A percentile compares a stretch with the other conserved stretches of the same genome.
Evolutionary conservation across 2,797 vertebrate species (phyloP).

Genomic region (Rhinogobio ventralis): DNA sequence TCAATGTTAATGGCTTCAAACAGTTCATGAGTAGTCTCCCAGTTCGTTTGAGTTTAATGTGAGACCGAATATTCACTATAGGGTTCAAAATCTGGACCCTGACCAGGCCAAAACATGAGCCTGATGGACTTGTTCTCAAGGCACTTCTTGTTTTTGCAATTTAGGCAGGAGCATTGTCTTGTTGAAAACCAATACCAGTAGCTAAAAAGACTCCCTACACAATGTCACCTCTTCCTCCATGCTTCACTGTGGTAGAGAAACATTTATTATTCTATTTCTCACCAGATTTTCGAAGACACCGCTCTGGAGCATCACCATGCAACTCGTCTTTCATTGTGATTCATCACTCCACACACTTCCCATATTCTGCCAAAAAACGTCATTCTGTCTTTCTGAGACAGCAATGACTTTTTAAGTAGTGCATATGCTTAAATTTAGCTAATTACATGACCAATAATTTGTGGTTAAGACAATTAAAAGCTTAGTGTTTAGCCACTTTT

Average conservation of each 20-base stretch:
- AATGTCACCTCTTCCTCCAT: background rate
- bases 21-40: background rate
- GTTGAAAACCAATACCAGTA: background rate
- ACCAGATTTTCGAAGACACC: background rate
- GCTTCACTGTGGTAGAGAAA: background rate
- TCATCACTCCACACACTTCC: background rate
- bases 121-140: background rate
- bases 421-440: background rate
- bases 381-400: background rate
- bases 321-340: background rate
- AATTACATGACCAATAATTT: background rate
- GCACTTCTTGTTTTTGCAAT: background rate
- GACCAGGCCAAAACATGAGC: background rate
- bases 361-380: background rate
- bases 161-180: background rate
- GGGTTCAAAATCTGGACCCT: background rate
- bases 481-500: background rate
- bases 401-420: background rate
- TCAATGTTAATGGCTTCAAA: background rate
- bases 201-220: background rate
- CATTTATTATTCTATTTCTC: background rate
- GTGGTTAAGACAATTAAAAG: background rate
- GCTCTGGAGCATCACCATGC: background rate
- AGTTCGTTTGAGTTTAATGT: background rate
- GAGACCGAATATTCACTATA: background rate